Evolutionary conservation across 2,888 invertebrate genomes (phyloP).

Genomic region (Stenurella melanura): DNA sequence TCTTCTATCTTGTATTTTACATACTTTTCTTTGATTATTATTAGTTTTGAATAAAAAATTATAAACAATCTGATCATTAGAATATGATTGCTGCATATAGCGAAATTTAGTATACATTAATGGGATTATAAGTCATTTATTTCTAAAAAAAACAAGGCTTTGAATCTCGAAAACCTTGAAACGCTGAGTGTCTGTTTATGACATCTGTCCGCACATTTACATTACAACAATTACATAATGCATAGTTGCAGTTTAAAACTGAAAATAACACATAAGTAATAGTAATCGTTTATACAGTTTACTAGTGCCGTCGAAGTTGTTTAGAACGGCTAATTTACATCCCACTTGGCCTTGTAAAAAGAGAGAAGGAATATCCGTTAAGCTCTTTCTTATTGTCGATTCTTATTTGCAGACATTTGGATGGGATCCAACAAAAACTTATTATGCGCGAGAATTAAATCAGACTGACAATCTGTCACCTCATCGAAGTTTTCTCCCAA

Average conservation of each 20-base stretch:
- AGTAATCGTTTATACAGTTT: constrained; percentile 26
- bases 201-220: neutral
- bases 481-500: constrained; percentile 26
- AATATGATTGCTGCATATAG: too few relatives aligned
- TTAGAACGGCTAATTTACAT: constrained; percentile 30
- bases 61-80: too few relatives aligned
- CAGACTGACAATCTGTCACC: constrained; percentile 34
- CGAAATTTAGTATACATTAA: too few relatives aligned
- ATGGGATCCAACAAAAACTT: constrained; percentile 51
- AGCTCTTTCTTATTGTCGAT: constrained; percentile 43
- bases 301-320: constrained; percentile 29
- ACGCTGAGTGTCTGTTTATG: neutral
- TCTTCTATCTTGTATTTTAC: too few relatives aligned
- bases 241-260: constrained; percentile 2
- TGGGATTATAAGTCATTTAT: too few relatives aligned
- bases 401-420: constrained; percentile 48
- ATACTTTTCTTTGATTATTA: too few relatives aligned
- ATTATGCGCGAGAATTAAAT: constrained; percentile 49
- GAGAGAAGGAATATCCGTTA: constrained; percentile 13
- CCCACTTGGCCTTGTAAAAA: constrained; percentile 27
- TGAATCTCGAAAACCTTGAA: neutral
- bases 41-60: too few relatives aligned
- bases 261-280: constrained; percentile 31
- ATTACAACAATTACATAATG: neutral
- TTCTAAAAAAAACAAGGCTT: neutral